Evolutionary conservation across 2,113 vertebrate genomes (phyloP).

Genomic region (Tretioscincus oriximinensis): DNA sequence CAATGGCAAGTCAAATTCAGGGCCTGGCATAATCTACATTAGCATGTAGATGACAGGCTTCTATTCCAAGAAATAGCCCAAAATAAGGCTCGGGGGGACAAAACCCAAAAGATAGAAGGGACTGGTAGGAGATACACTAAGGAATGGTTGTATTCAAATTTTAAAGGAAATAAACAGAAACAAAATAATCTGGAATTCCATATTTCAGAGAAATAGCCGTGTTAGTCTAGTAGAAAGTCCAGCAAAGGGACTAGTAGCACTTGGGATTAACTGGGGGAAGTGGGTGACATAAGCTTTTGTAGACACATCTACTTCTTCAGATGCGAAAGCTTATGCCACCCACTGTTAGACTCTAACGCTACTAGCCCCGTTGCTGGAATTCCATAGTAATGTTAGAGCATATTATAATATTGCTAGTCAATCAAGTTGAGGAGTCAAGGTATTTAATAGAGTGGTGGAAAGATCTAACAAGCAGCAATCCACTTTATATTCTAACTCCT

Average conservation of each 20-base stretch:
- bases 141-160: neutral
- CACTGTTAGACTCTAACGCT: too few relatives aligned
- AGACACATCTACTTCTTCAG: too few relatives aligned
- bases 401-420: constrained; percentile 25
- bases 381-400: constrained; percentile 31
- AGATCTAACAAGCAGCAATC: neutral
- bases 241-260: too few relatives aligned
- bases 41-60: too few relatives aligned
- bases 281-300: too few relatives aligned
- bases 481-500: constrained; percentile 21
- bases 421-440: constrained; percentile 12
- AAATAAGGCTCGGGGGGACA: neutral
- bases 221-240: too few relatives aligned
- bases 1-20: too few relatives aligned
- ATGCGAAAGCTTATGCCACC: too few relatives aligned
- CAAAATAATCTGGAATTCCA: constrained; percentile 32
- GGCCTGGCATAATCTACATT: too few relatives aligned
- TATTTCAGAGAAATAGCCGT: too few relatives aligned
- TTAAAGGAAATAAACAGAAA: constrained; percentile 6
- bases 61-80: neutral
- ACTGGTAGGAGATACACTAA: constrained; percentile 27
- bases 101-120: neutral
- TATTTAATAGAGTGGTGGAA: neutral
- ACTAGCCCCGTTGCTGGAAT: too few relatives aligned
- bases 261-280: too few relatives aligned